phyloP scores from a whole-genome alignment of 2,113 vertebrate species.

The Amia ocellicauda region DNA sequence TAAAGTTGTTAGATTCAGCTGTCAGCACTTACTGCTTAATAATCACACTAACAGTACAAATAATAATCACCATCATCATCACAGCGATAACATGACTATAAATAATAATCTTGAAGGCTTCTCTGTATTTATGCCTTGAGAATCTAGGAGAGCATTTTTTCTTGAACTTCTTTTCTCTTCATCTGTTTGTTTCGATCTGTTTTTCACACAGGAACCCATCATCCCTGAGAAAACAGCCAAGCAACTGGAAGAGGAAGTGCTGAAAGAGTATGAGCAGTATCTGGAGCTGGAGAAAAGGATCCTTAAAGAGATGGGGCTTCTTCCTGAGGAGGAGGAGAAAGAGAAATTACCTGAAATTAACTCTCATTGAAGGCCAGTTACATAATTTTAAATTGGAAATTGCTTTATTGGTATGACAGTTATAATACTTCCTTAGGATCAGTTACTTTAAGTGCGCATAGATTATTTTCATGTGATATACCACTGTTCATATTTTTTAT shows the following conservation, averaged over 20 bases:
- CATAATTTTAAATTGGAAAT: too few relatives aligned
- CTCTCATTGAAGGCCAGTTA: too few relatives aligned
- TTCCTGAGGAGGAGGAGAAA: conserved; percentile 24
- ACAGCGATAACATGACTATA: neutral
- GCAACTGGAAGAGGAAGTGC: conserved; percentile 45
- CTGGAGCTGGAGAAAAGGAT: conserved; percentile 52
- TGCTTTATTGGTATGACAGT: too few relatives aligned
- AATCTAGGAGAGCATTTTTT: neutral
- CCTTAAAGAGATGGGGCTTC: conserved; percentile 47
- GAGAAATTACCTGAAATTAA: conserved; percentile 27
- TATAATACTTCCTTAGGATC: too few relatives aligned
- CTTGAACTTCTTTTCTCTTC: neutral
- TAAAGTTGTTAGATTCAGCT: too few relatives aligned
- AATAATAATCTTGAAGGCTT: neutral
- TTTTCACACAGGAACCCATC: conserved; percentile 37
- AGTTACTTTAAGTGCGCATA: too few relatives aligned
- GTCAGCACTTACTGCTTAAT: too few relatives aligned
- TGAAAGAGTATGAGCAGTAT: conserved; percentile 45
- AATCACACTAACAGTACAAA: too few relatives aligned
- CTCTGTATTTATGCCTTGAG: neutral
- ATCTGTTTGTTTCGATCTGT: conserved; percentile 4
- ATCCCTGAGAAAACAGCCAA: conserved; percentile 40
- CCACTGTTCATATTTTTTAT: too few relatives aligned
- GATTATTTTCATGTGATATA: too few relatives aligned
- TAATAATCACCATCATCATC: too few relatives aligned